Evolutionary conservation across 2,797 vertebrate species (phyloP), one percentile per base, ranked within the genome.

Genomic region (Sebastes alutus): DNA sequence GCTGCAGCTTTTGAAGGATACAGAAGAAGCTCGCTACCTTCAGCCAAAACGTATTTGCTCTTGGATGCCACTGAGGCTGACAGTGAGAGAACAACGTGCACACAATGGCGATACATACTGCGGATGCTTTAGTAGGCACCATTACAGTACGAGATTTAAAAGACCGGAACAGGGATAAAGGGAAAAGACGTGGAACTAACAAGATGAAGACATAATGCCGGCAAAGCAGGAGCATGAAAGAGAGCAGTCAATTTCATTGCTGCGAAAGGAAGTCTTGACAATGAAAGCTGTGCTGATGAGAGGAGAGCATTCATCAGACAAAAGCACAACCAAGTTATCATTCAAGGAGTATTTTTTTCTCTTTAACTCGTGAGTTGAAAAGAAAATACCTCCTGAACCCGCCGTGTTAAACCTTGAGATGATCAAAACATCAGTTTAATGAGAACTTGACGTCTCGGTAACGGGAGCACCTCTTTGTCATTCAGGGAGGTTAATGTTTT

Each of bases 181-280:
- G 72, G 78, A 87, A 81, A 89, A 91, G 86, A 91, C 75, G 91
- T 87, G 82, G 87, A 91, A 91, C 90, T 87, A 92, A 88, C 77
- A 78, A 88, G 85, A 93, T 87, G 76, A 89, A 85, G 85, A 73
- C 81, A 73, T 86, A 81, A 87, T 81, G 72, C 77, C 16, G 16
- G 67, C 29, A 74, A 90, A 68, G 75, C 77, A 83, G 60, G 46
- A 69, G 62, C 77, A 81, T 80, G 72, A 87, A 86, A 89, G 67
- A 76, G 65, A 81, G 69, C 46, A 82, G 68, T 80, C 82, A 70
- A 18, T 89, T 80, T 76, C 66, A 72, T 29, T 74, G 70, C 62
- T 54, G 81, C 60, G 69, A 70, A 58, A 84, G 77, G 25, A 71
- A 71, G 52, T 66, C 64, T 70, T 73, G 56, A 77, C 63, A 87